These are phyloP conservation scores for Meloidogyne floridensis DNA, from an alignment of 1,140 invertebrate genomes.

Conservation along the genomic window DNA sequence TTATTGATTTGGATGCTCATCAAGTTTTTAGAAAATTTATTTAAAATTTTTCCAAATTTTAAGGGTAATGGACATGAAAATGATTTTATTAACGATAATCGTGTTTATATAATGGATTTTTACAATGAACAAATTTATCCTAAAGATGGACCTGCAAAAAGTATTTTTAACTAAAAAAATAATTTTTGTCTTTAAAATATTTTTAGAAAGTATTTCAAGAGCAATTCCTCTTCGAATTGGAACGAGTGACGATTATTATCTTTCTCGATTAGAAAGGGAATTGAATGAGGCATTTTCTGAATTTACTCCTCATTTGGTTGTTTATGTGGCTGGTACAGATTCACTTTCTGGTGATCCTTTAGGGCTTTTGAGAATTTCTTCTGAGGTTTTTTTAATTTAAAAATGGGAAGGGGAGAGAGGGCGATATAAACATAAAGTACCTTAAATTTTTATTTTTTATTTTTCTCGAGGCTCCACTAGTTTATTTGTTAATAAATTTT, in stretches of 20 bases:
- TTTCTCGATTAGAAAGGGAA: conserved; percentile 72
- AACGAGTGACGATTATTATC: conserved; percentile 76
- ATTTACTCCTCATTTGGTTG: conserved; percentile 78
- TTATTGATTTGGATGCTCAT: conserved; percentile 85
- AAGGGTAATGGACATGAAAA: conserved; percentile 81
- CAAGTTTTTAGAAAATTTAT: conserved; percentile 68
- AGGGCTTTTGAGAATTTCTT: conserved; percentile 73
- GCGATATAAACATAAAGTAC: too few species aligned
- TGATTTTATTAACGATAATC: conserved; percentile 75
- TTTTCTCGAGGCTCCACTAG: neutral
- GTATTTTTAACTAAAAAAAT: conserved; percentile 38
- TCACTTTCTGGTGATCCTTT: conserved; percentile 78
- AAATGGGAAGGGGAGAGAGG: too few species aligned
- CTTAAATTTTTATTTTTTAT: conserved; percentile 21
- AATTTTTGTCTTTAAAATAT: neutral
- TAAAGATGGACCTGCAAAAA: conserved; percentile 76
- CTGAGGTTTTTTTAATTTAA: conserved; percentile 68
- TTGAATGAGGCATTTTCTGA: conserved; percentile 74
- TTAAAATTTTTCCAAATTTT: neutral
- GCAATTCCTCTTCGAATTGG: conserved; percentile 74
- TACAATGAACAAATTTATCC: conserved; percentile 83
- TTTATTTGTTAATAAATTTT: too few species aligned
- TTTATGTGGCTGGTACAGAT: conserved; percentile 88
- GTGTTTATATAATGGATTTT: conserved; percentile 82
- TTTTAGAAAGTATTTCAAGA: conserved; percentile 73